A percentile compares a stretch with the other conserved stretches of the same genome.
Conservation (phyloP, 2,888 invertebrate species). For the Nipponacmea schrenckii region DNA sequence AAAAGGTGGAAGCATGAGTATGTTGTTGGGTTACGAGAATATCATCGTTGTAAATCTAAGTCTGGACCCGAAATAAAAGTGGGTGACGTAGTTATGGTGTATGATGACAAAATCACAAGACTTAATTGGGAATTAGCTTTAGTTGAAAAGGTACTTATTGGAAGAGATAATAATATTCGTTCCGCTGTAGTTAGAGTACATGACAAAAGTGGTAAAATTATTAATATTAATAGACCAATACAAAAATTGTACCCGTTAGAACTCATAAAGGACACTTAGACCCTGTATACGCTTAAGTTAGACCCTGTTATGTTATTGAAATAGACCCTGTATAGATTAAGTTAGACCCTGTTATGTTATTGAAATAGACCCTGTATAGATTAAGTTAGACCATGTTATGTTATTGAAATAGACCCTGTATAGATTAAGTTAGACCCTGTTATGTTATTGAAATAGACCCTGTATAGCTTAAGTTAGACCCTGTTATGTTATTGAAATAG, state of each 20-base stretch:
- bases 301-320: too few species aligned
- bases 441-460: too few species aligned
- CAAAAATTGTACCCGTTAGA: background rate
- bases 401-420: too few species aligned
- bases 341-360: too few species aligned
- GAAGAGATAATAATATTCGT: background rate
- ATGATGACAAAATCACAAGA: background rate
- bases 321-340: too few species aligned
- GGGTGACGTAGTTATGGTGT: background rate
- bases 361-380: too few species aligned
- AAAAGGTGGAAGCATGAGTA: background rate
- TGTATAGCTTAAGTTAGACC: too few species aligned
- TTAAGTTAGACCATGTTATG: too few species aligned
- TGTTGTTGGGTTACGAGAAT: background rate
- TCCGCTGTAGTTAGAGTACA: background rate
- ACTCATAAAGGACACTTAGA: background rate
- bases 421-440: too few species aligned
- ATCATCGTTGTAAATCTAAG: background rate
- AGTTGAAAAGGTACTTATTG: background rate
- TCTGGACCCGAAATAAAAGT: background rate
- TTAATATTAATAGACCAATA: background rate
- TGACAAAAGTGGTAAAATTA: background rate
- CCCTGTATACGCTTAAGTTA: too few species aligned
- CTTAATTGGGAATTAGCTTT: background rate
- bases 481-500: too few species aligned